Percentiles rank a stretch among this genome's conserved stretches.
Evolutionary conservation across 1,140 invertebrate species (phyloP).

Genomic region (Zaprionus davidi): DNA sequence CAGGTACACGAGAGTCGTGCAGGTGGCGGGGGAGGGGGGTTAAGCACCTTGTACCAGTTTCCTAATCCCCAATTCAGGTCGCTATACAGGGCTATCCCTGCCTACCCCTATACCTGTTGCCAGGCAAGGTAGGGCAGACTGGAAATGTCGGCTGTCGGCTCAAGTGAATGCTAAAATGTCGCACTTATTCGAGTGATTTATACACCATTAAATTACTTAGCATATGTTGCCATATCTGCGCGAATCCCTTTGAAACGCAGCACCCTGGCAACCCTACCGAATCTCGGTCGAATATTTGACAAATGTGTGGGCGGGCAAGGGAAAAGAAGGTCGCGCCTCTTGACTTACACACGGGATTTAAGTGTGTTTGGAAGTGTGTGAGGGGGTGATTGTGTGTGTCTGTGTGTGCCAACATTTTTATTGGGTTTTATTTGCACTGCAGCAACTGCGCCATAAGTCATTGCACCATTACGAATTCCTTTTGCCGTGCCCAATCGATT

Average conservation of each 20-base stretch:
- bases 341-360: conserved; percentile 10
- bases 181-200: conserved; percentile 41
- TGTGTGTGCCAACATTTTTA: conserved; percentile 60
- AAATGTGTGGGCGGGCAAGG: conserved; percentile 26
- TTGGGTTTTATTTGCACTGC: conserved; percentile 78
- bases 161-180: conserved; percentile 23
- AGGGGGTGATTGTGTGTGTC: conserved; percentile 1
- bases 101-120: conserved; percentile 42
- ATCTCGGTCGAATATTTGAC: conserved; percentile 35
- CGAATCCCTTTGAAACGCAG: neutral
- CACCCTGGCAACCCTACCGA: conserved; percentile 9
- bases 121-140: conserved; percentile 4
- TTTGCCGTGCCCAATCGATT: conserved; percentile 65
- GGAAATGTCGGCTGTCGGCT: conserved; percentile 21
- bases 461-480: conserved; percentile 79
- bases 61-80: neutral
- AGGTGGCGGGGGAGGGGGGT: neutral
- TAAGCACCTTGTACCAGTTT: conserved; percentile 1
- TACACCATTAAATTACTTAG: conserved; percentile 46
- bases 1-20: neutral
- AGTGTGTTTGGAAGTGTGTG: conserved; percentile 1
- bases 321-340: neutral
- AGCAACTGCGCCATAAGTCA: conserved; percentile 71
- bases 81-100: neutral
- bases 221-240: conserved; percentile 43